A percentile compares a stretch with the other conserved stretches of the same genome.
phyloP scores from a whole-genome alignment of 2,797 vertebrate genomes.

The Parotocinclus haroldoi region DNA sequence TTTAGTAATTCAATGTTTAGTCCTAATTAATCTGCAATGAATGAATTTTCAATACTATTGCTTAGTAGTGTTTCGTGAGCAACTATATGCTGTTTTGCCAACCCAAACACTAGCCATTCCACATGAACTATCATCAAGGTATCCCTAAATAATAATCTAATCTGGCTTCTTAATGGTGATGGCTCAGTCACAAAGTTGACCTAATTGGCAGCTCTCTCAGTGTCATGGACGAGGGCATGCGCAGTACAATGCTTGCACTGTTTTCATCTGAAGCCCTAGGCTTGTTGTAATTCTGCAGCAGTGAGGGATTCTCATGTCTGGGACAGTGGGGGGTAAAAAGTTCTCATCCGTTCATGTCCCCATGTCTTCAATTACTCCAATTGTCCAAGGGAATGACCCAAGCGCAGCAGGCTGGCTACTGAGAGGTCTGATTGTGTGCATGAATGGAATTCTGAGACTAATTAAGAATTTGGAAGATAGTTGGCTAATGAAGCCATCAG shows the following conservation, averaged over 20 bases:
- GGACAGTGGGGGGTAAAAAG: slow-evolving; percentile 13
- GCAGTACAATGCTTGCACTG: slow-evolving; percentile 55
- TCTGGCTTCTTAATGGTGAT: slow-evolving; percentile 43
- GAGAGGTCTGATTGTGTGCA: slow-evolving; percentile 42
- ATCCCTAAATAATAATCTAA: too few relatives aligned
- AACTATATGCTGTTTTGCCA: too few relatives aligned
- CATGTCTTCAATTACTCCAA: slow-evolving; percentile 39
- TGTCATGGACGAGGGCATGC: slow-evolving; percentile 34
- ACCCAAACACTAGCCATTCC: too few relatives aligned
- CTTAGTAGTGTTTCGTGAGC: too few relatives aligned
- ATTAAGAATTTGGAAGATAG: slow-evolving; percentile 36
- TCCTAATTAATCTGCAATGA: too few relatives aligned
- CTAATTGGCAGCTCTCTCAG: slow-evolving; percentile 54
- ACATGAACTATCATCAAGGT: too few relatives aligned
- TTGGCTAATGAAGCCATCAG: slow-evolving; percentile 32
- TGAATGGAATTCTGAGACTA: slow-evolving; percentile 28
- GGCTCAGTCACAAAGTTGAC: slow-evolving; percentile 49
- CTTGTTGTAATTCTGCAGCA: slow-evolving; percentile 58
- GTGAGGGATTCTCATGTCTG: slow-evolving; percentile 45
- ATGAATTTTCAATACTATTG: too few relatives aligned
- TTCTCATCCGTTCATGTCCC: slow-evolving; percentile 38
- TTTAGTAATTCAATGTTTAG: too few relatives aligned
- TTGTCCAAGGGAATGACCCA: slow-evolving; percentile 41
- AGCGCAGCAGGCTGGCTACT: slow-evolving; percentile 26
- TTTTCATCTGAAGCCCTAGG: slow-evolving; percentile 40